phyloP scores from a whole-genome alignment of 37 sponge, comb jelly and placozoan species.

The Cliona cf. orientalis region DNA sequence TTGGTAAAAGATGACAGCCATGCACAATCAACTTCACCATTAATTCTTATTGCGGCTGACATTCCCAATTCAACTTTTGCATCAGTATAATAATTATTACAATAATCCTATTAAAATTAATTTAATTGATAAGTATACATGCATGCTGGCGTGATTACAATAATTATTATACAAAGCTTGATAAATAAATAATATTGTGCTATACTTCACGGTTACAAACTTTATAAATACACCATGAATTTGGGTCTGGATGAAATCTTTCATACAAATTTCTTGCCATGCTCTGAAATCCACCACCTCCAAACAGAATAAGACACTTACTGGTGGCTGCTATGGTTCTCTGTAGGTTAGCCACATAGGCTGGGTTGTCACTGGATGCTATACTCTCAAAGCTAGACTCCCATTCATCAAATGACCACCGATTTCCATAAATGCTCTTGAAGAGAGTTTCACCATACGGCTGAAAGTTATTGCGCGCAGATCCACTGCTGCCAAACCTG shows the following conservation, averaged over 20 bases:
- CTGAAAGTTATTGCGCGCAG: background rate
- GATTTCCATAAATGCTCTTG: background rate
- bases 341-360: conserved; percentile 49
- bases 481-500: conserved; percentile 33
- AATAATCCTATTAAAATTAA: too few relatives aligned
- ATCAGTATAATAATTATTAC: too few relatives aligned
- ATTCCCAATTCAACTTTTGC: too few relatives aligned
- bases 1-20: too few relatives aligned
- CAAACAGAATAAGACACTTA: conserved; percentile 30
- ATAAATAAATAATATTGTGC: too few relatives aligned
- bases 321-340: conserved; percentile 19
- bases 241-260: conserved; percentile 17
- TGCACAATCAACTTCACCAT: too few relatives aligned
- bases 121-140: too few relatives aligned
- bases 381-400: conserved; percentile 5
- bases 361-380: conserved; percentile 11
- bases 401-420: conserved; percentile 19
- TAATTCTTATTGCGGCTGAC: too few relatives aligned
- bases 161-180: too few relatives aligned
- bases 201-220: background rate
- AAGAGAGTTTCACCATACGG: conserved; percentile 11
- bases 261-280: conserved; percentile 33
- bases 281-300: conserved; percentile 41
- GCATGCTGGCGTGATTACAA: too few relatives aligned
- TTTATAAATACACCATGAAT: conserved; percentile 5